Base-by-base conservation (phyloP, 64 coral and sea anemone genomes). In the Orbicella faveolata region DNA sequence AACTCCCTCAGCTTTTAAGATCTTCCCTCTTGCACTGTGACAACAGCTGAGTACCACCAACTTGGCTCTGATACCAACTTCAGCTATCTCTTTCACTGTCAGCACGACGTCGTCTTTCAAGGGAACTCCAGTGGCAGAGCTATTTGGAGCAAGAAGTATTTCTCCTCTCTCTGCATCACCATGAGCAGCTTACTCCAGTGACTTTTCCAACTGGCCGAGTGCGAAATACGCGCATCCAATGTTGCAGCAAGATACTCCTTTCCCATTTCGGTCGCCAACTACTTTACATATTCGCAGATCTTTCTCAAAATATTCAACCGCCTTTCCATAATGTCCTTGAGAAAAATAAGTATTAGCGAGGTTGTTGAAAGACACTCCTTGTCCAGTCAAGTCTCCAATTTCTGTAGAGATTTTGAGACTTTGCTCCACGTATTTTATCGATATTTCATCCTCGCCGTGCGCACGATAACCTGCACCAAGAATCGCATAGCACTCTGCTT, bases 31-130 rank as follows among this genome's bases (percentile, higher is more conserved):
- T 15, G 77, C 88, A 81, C 78, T 81, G 66, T 90, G 48, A 72
- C 88, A 90, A 21, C 88, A 90, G 78, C 77, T 90, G 19, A 90
- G 68, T 34, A 90, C 88, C 8, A 90, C 88, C 19, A 90, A 35
- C n/a, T 90, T 79, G 17, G 88, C 88, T 33, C 39, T 67, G 17
- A 82, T 80, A 21, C 68, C 23, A 25, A 59, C 77, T 37, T 82
- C 26, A 57, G 77, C 77, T 23, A 90, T 36, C 16, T 90, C 78
- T 17, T 51, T 62, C 88, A 81, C 82, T 52, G 77, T 90, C 63
- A 90, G 39, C 78, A 90, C 75, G 78, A 72, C 81, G 55, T 81
- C 88, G 67, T 90, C 44, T 52, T 81, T 72, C 51, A 75, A 34
- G 11, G 66, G 76, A 23, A 90, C 59, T n/a, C n/a, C 77, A 17